These are phyloP conservation scores for Buceros bicornis DNA, from an alignment of 2,797 vertebrate species.

Conservation along the genomic window DNA sequence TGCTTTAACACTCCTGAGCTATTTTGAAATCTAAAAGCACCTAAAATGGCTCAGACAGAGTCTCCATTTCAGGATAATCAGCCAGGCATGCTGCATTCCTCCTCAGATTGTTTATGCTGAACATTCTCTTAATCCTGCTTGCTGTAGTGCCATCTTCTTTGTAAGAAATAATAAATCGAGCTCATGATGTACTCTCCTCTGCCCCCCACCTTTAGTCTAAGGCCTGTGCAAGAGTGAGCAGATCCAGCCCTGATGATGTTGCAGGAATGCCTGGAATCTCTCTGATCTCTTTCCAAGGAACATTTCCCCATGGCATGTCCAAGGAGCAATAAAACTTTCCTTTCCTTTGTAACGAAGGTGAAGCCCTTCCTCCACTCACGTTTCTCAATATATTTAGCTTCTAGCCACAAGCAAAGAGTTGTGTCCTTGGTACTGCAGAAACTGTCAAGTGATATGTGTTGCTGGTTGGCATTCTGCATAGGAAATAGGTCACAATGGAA, in stretches of 20 bases:
- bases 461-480: background rate
- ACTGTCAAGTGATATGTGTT: background rate
- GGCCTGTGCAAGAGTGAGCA: background rate
- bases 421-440: background rate
- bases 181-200: background rate
- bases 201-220: background rate
- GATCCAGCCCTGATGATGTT: background rate
- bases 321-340: background rate
- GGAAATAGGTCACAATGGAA: background rate
- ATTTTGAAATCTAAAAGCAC: constrained; percentile 15
- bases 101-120: constrained; percentile 6
- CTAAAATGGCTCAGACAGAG: constrained; percentile 40
- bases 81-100: background rate
- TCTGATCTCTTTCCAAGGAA: constrained; percentile 54
- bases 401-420: background rate
- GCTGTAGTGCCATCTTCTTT: background rate
- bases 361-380: background rate
- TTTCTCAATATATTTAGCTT: background rate
- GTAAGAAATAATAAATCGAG: background rate
- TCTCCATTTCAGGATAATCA: background rate
- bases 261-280: constrained; percentile 49
- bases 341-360: background rate
- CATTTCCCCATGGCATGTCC: background rate
- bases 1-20: constrained; percentile 17
- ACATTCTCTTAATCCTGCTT: background rate